Evolutionary conservation across 1,140 invertebrate genomes (phyloP), one percentile per base, ranked within the genome.

Genomic region (Aphelenchoides fujianensis): DNA sequence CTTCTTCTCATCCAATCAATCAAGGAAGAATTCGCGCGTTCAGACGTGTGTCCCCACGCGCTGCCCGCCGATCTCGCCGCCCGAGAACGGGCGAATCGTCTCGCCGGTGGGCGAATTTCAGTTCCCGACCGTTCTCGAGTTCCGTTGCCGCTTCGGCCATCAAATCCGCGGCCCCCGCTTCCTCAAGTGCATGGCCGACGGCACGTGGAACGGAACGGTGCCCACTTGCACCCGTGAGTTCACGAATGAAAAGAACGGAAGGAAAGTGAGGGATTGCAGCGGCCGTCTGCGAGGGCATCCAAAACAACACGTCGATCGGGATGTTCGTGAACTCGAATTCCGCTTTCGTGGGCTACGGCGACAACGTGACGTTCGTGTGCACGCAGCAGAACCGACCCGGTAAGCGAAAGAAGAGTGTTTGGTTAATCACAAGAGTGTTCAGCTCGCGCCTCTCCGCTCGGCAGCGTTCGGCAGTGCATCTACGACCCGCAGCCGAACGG

Each of bases 141-240:
- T 97, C 88, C 91, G 93, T 82, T 98, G 95, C 85, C 89, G 95
- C 78, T 95, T 97, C 85, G 95, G 95, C 12, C 95, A 93, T 84
- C 71, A 81, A 61, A 48, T 78, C 88, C 89, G 90, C 74, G 94
- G 94, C 59, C 90, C 90, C 55, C 89, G 91, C 1, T 89, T 90
- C 30, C 86, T 97, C 2, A 86, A 92, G 48, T 98, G 95, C 85
- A 91, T 91, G 2, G 92, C 92, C 36, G 90, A 89, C 86, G 95
- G 94, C 61, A 88, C 88, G 36, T 98, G 95, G 95, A 66, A 97
- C 86, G 92, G 92, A 79, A 91, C 92, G 23, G 89, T 91, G 35
- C 95, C 95, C 2, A 90, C 92, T 86, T 97, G 94, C 85, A 72
- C 70, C 78, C 81, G 79, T 81, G 71, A 62, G 78, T 80, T 16